Base-by-base conservation (phyloP, 2,888 invertebrate species). In the Melanotus villosus region DNA sequence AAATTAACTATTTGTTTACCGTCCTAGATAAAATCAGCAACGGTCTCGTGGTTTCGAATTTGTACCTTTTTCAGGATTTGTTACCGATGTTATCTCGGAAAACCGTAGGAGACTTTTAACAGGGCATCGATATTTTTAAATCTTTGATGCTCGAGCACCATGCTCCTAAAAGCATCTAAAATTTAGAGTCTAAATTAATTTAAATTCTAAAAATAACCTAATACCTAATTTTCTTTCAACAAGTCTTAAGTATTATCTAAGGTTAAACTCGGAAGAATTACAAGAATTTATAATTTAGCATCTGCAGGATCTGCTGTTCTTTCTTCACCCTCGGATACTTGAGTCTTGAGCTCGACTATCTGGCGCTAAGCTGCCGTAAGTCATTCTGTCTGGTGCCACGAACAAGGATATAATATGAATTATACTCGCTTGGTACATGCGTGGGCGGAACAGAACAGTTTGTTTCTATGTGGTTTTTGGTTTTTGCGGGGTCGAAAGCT, bases 251-350 rank as follows among this genome's bases (percentile, higher is more conserved):
- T n/a, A 6, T 26, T 52, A 62, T 50, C 50, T 21, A 10, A 26
- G 16, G 19, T 23, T n/a, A 43, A 59, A 14, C 38, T 36, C 14
- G 21, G 16, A 14, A 23, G n/a, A n/a, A n/a, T n/a, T n/a, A n/a
- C n/a, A n/a, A n/a, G n/a, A n/a, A n/a, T n/a, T n/a, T n/a, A n/a
- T n/a, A n/a, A n/a, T n/a, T 41, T 23, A 50, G 26, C 65, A 65
- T 65, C 57, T 65, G 65, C 56, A 45, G 43, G 57, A 36, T 65
- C 65, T 65, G 65, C 18, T n/a, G n/a, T n/a, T 65, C 56, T 65
- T 57, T 56, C 45, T 65, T 65, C 34, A 34, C 65, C 32, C 56
- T 36, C 32, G 12, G 23, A 3, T 56, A 10, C 16, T 50, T 6
- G 19, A 43, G 19, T n/a, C 26, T 56, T 36, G 41, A 21, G 30